A percentile compares a stretch with the other conserved stretches of the same genome.
phyloP scores from a whole-genome alignment of 2,888 invertebrate species.

The Conchocele bisecta region DNA sequence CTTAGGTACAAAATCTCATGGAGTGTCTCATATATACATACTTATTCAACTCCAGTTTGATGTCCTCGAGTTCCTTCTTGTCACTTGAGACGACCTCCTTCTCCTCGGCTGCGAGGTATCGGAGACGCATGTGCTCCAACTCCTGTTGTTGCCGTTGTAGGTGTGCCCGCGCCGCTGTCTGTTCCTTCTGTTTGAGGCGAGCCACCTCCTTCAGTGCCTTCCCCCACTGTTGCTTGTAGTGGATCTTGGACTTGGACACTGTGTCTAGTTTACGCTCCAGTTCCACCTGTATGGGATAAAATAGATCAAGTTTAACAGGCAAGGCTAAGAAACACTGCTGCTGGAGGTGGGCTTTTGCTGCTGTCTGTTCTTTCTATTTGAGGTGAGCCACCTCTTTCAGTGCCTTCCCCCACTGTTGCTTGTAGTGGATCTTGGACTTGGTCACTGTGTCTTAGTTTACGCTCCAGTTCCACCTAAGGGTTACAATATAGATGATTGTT shows the following conservation, averaged over 20 bases:
- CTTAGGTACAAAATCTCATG: too few relatives aligned
- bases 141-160: slow-evolving; percentile 79
- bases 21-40: too few relatives aligned
- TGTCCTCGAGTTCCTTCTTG: slow-evolving; percentile 79
- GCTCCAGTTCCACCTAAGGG: slow-evolving; percentile 80
- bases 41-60: slow-evolving; percentile 81
- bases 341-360: slow-evolving; percentile 76
- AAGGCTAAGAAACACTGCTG: too few relatives aligned
- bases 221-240: slow-evolving; percentile 84
- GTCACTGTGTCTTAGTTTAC: slow-evolving; percentile 81
- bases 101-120: slow-evolving; percentile 82
- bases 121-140: slow-evolving; percentile 81
- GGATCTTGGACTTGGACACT: slow-evolving; percentile 81
- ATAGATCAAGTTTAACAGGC: too few relatives aligned
- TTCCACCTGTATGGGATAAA: slow-evolving; percentile 76
- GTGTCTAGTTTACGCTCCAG: slow-evolving; percentile 82
- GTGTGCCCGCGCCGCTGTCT: slow-evolving; percentile 77
- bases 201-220: slow-evolving; percentile 82
- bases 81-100: slow-evolving; percentile 80
- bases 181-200: slow-evolving; percentile 80
- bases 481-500: background rate
- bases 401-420: slow-evolving; percentile 83
- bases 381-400: slow-evolving; percentile 82
- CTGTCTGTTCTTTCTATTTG: slow-evolving; percentile 81
- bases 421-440: slow-evolving; percentile 83